Percentiles rank a stretch among this genome's conserved stretches.
Evolutionary conservation across 2,113 vertebrate species (phyloP).

Genomic region (Galemys pyrenaicus): DNA sequence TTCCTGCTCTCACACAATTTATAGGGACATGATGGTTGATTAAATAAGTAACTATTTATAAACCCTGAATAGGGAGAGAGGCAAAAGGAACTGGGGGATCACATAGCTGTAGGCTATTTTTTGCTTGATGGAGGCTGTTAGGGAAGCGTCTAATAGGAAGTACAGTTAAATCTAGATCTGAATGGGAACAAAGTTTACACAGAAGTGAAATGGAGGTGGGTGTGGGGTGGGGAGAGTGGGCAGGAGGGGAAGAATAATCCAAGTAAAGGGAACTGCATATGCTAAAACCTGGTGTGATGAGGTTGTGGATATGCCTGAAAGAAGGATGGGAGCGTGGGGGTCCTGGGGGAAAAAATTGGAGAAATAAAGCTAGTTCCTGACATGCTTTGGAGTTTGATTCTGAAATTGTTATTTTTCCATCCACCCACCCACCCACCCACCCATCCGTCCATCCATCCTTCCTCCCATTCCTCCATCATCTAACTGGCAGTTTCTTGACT

Average conservation of each 20-base stretch:
- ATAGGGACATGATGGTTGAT: neutral
- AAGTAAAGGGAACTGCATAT: neutral
- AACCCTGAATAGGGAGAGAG: neutral
- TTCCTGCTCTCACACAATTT: neutral
- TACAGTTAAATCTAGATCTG: neutral
- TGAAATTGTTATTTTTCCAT: neutral
- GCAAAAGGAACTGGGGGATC: neutral
- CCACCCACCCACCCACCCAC: too few species aligned
- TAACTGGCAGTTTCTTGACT: too few species aligned
- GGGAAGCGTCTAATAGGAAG: neutral
- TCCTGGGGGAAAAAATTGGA: neutral
- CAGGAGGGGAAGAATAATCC: neutral
- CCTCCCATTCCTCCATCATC: too few species aligned
- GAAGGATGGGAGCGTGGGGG: neutral
- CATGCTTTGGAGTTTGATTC: neutral
- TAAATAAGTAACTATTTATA: neutral
- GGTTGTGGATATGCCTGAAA: neutral
- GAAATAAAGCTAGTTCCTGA: neutral
- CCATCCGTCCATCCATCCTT: too few species aligned
- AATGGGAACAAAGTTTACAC: neutral
- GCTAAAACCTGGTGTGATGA: neutral
- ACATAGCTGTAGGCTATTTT: neutral
- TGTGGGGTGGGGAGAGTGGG: neutral
- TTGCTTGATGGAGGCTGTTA: neutral
- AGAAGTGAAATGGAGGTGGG: neutral